Conservation (phyloP, 1,140 invertebrate genomes). For the Diorhabda sublineata region DNA sequence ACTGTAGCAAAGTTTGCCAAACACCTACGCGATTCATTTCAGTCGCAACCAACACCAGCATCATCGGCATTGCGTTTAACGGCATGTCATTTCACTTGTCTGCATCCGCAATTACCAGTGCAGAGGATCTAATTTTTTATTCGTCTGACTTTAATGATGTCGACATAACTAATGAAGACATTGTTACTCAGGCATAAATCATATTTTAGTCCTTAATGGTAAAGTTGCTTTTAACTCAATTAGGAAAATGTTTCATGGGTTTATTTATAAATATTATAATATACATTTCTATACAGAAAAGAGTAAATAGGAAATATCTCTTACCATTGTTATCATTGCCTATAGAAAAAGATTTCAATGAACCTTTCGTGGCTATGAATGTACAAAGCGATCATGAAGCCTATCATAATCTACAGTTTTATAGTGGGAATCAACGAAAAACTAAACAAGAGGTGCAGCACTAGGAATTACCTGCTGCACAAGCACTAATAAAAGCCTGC, state of each 20-base stretch:
- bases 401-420: too few species aligned
- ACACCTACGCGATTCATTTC: slow-evolving; percentile 7
- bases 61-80: slow-evolving; percentile 15
- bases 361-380: too few species aligned
- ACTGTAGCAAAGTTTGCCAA: slow-evolving; percentile 8
- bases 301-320: too few species aligned
- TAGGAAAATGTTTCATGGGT: not conserved
- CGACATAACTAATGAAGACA: slow-evolving; percentile 14
- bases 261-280: too few species aligned
- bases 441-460: too few species aligned
- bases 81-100: slow-evolving; percentile 15
- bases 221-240: not conserved
- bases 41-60: not conserved
- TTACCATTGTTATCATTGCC: too few species aligned
- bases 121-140: slow-evolving; percentile 8
- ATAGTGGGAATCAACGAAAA: too few species aligned
- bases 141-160: slow-evolving; percentile 10
- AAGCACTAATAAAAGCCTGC: too few species aligned
- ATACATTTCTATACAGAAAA: too few species aligned
- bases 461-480: too few species aligned
- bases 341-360: too few species aligned
- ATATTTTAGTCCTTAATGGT: not conserved
- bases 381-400: too few species aligned
- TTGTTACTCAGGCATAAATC: slow-evolving; percentile 11
- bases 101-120: slow-evolving; percentile 18